Evolutionary conservation across 2,113 vertebrate species (phyloP).

Genomic region (Globicephala melas): DNA sequence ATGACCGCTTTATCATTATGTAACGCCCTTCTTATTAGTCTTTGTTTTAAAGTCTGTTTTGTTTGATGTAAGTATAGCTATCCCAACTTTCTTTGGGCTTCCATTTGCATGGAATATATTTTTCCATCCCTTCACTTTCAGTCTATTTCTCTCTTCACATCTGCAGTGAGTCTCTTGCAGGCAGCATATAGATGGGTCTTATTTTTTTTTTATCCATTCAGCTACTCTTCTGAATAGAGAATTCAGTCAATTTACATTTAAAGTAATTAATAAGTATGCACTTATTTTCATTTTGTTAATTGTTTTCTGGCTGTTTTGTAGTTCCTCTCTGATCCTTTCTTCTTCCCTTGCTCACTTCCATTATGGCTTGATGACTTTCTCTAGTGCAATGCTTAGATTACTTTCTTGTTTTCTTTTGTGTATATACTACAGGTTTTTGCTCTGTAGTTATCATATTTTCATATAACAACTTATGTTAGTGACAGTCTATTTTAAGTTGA

Average conservation of each 20-base stretch:
- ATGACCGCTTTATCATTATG: neutral
- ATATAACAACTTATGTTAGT: neutral
- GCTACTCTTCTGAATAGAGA: neutral
- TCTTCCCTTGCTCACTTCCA: neutral
- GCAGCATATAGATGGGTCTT: neutral
- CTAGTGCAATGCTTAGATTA: neutral
- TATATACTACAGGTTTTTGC: neutral
- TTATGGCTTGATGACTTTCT: neutral
- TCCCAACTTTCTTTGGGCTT: neutral
- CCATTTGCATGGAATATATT: neutral
- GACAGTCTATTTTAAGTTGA: neutral
- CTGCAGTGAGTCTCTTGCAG: neutral
- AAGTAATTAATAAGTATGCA: neutral
- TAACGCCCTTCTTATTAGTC: neutral
- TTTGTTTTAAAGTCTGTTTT: neutral
- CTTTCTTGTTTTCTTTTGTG: neutral
- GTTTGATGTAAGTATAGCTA: neutral
- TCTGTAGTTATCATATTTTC: neutral
- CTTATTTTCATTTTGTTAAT: neutral
- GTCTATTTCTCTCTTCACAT: neutral
- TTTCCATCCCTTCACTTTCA: neutral
- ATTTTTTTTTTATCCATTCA: neutral
- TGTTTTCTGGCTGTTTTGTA: neutral
- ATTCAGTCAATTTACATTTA: neutral
- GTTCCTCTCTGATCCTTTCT: neutral